Evolutionary conservation across 2,888 invertebrate genomes (phyloP).

Genomic region (Catonia carolina): DNA sequence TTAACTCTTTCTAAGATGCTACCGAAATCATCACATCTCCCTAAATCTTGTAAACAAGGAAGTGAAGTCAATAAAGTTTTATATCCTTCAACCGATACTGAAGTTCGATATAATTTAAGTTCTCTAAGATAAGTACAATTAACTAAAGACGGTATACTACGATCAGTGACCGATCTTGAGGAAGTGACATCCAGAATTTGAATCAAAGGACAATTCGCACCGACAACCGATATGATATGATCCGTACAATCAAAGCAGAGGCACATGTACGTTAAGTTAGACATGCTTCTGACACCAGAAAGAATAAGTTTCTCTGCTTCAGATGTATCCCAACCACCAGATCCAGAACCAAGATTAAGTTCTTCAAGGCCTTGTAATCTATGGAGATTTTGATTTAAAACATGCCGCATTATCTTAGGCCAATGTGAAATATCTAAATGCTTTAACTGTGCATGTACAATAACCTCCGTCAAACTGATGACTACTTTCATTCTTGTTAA

Average conservation of each 20-base stretch:
- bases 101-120: slow-evolving; percentile 60
- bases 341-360: slow-evolving; percentile 63
- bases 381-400: slow-evolving; percentile 59
- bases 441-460: slow-evolving; percentile 56
- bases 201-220: slow-evolving; percentile 50
- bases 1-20: slow-evolving; percentile 49
- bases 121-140: slow-evolving; percentile 53
- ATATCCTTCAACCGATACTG: slow-evolving; percentile 56
- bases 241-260: slow-evolving; percentile 70
- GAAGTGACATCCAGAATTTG: slow-evolving; percentile 58
- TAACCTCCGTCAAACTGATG: slow-evolving; percentile 58
- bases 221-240: slow-evolving; percentile 52
- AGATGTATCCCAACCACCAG: slow-evolving; percentile 64
- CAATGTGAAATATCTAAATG: slow-evolving; percentile 57
- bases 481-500: slow-evolving; percentile 64
- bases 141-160: slow-evolving; percentile 54
- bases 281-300: slow-evolving; percentile 54
- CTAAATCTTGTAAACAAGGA: slow-evolving; percentile 58
- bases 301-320: slow-evolving; percentile 61
- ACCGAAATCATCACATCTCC: slow-evolving; percentile 65
- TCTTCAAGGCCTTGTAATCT: slow-evolving; percentile 57
- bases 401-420: slow-evolving; percentile 65
- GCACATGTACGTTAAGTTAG: slow-evolving; percentile 54
- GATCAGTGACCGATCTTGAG: slow-evolving; percentile 62
- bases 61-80: slow-evolving; percentile 55